These are phyloP conservation scores for Megalops atlanticus DNA, from an alignment of 2,113 vertebrate species.

Conservation along the genomic window DNA sequence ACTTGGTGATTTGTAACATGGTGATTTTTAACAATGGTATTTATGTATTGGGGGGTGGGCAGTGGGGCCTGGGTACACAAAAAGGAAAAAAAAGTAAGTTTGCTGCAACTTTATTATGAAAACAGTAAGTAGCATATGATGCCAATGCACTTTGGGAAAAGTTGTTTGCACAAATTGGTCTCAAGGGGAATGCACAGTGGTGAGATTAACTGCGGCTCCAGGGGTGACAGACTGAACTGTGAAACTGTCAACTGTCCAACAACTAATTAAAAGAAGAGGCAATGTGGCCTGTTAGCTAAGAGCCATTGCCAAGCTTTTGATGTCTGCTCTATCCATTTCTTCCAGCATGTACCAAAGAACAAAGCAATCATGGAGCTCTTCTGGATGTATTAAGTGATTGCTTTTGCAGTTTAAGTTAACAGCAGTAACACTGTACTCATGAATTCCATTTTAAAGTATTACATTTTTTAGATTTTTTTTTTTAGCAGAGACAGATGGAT, in stretches of 20 bases:
- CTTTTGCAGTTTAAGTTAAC: background rate
- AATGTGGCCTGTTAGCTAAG: background rate
- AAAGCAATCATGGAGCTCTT: background rate
- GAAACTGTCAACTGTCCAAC: constrained; percentile 6
- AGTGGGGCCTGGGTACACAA: no score
- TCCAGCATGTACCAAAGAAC: background rate
- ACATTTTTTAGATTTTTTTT: background rate
- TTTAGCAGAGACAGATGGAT: no score
- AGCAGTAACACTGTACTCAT: background rate
- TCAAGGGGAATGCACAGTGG: background rate
- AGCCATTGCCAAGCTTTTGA: background rate
- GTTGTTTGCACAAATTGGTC: constrained; percentile 17
- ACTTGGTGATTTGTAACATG: background rate
- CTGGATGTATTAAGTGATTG: background rate
- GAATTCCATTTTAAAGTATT: background rate
- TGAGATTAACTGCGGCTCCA: background rate
- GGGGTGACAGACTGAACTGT: background rate
- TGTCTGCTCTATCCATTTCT: background rate
- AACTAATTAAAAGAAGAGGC: constrained; percentile 15
- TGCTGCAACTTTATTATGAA: background rate
- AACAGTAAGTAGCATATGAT: constrained; percentile 3
- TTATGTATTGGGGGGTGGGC: background rate
- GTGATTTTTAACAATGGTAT: no score
- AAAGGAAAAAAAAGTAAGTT: background rate
- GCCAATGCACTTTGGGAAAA: background rate